phyloP scores from a whole-genome alignment of 2,113 vertebrate species.

The Grammomys dolichurus region DNA sequence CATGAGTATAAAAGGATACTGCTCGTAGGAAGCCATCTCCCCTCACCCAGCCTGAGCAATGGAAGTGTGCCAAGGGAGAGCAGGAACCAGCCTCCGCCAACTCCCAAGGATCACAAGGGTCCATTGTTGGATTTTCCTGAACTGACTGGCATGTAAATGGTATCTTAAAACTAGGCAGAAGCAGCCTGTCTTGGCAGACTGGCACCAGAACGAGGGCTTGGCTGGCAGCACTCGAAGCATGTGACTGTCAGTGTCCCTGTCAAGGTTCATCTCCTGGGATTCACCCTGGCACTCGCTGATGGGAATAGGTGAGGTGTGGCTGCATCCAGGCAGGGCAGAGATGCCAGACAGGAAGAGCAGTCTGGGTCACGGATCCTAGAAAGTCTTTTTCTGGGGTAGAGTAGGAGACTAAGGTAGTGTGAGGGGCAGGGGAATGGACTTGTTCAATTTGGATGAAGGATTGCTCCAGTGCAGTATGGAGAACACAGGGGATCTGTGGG shows the following conservation, averaged over 20 bases:
- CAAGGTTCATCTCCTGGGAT: rapidly evolving
- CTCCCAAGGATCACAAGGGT: not conserved
- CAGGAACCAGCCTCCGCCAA: not conserved
- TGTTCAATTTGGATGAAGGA: not conserved
- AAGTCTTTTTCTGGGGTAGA: not conserved
- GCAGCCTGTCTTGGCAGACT: not conserved
- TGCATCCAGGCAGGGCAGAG: not conserved
- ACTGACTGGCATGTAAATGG: not conserved
- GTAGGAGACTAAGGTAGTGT: not conserved
- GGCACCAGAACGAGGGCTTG: not conserved
- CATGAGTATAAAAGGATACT: not conserved
- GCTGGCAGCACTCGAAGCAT: not conserved
- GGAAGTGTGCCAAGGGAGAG: not conserved
- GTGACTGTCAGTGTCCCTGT: not conserved
- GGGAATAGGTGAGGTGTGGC: not conserved
- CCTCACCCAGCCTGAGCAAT: not conserved
- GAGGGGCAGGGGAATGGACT: not conserved
- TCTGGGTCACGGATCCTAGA: not conserved
- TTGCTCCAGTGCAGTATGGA: not conserved
- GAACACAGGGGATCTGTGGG: not conserved
- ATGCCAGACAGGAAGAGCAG: not conserved
- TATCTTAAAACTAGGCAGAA: rapidly evolving
- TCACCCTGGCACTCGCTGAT: not conserved
- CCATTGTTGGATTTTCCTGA: not conserved
- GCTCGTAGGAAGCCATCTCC: too few relatives aligned